Base-by-base conservation (phyloP, 1,140 invertebrate genomes). In the Micrasema minimum region DNA sequence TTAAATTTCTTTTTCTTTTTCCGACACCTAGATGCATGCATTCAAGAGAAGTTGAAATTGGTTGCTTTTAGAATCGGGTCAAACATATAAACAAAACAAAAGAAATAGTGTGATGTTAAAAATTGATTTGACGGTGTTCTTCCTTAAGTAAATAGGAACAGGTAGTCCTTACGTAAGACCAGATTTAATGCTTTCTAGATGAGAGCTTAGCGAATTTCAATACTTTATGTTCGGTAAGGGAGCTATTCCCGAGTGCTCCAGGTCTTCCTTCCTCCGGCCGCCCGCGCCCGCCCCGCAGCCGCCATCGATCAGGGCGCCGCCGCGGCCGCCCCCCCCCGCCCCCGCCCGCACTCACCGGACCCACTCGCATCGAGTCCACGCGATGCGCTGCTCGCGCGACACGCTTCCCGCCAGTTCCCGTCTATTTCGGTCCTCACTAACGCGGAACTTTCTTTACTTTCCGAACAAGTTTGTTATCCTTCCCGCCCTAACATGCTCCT, bases 271-370 rank as follows among this genome's bases (percentile, higher is more conserved):
- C n/a, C 22, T 5, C 16, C 20, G 37, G 57, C 57, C 2, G 37
- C 57, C 57, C 14, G 9, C 16, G 2, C 20, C 10, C 18, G 16
- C 35, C 57, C 37, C 81, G 81, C 79, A 80, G 80, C 81, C 80
- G 81, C 78, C 78, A 79, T 26, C 38, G 69, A 78, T 77, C 62
- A 61, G 55, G 69, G 71, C 68, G 59, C 46, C 72, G 26, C 75
- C 73, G 53, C 48, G 51, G 59, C 71, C 18, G 76, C 69, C 69
- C 69, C 59, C 35, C 41, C 31, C 45, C 46, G 46, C 38, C 65
- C 41, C 43, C 18, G 10, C 14, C 18, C 26, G 31, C 22, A 50
- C 66, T 20, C 35, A 20, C 23, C 11, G n/a, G n/a, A 20, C 20
- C n/a, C 10, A 46, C 46, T 48, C 45, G 48, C 41, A 22, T 18